These are phyloP conservation scores for Sympetrum striolatum DNA, from an alignment of 2,888 invertebrate genomes.

Conservation along the genomic window DNA sequence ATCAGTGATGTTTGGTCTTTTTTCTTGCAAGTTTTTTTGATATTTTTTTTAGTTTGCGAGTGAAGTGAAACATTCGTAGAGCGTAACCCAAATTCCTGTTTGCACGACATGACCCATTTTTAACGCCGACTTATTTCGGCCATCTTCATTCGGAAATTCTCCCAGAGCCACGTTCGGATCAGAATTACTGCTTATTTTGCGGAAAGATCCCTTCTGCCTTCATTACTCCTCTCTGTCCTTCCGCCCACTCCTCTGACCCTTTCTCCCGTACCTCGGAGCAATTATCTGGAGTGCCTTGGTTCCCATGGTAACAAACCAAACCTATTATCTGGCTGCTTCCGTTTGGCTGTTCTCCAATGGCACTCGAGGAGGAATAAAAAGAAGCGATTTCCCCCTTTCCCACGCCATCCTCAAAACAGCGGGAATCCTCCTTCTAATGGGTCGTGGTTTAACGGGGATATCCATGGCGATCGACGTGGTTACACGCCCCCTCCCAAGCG, in stretches of 20 bases:
- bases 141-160: not conserved
- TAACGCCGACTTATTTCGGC: too few relatives aligned
- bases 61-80: too few relatives aligned
- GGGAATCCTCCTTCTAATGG: not conserved
- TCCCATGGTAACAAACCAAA: conserved; percentile 31
- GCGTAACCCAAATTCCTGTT: too few relatives aligned
- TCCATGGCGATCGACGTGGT: not conserved
- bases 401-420: not conserved
- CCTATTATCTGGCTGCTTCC: conserved; percentile 25
- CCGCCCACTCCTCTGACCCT: not conserved
- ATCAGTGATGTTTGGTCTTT: too few relatives aligned
- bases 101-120: too few relatives aligned
- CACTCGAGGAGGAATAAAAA: not conserved
- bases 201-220: not conserved
- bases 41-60: too few relatives aligned
- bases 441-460: not conserved
- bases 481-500: not conserved
- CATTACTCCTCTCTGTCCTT: not conserved
- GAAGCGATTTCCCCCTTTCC: not conserved
- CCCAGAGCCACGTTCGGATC: not conserved
- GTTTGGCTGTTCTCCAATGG: not conserved
- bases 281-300: conserved; percentile 13
- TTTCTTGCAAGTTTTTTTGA: too few relatives aligned
- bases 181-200: not conserved
- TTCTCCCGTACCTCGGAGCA: conserved; percentile 4